Evolutionary conservation across 2,113 vertebrate species (phyloP), one percentile per base, ranked within the genome.

Genomic region (Penelope pileata): DNA sequence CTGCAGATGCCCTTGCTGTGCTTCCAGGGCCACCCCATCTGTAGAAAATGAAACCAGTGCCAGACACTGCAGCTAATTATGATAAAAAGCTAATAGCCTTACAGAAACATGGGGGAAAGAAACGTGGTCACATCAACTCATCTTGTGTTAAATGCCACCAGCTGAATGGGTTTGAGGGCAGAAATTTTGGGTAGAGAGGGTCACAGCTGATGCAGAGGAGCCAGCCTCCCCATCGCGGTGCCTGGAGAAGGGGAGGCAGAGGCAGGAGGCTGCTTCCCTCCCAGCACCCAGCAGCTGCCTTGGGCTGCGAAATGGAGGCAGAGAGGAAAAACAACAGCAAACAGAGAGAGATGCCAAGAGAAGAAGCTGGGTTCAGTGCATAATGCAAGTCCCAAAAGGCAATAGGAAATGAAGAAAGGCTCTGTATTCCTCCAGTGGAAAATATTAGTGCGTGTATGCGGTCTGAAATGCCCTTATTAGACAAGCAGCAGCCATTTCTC

Each of bases 401-500:
- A 0, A 51, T 56, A 48, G 68, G 68, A 86, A 93, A 94, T 78
- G 79, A 91, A 56, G 56, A 83, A 93, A 89, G 43, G 10, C 72
- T 94, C 83, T 87, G 22, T 91, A 38, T 86, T 93, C 56, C 84
- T 91, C 60, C 60, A 51, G 79, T 70, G 87, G 93, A 96, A 97
- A 96, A 74, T 94, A 54, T 77, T 90, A 89, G 63, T 72, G 48
- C 43, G 17, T 53, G 79, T 66, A 56, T 64, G 38, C 19, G 62
- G 64, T 81, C 82, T 93, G 82, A 79, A 94, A 42, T 91, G 56
- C 60, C 56, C 78, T 74, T 76, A 76, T 56, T 87, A 90, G 72
- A 84, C 67, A 93, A 78, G 40, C n/a, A 90, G 51, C 76, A 93
- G 83, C 67, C 63, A 63, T 74, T 93, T 86, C 56, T 93, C 72